A percentile compares a stretch with the other conserved stretches of the same genome.
Evolutionary conservation across 2,797 vertebrate species (phyloP).

Genomic region (Arrhamphus sclerolepis): DNA sequence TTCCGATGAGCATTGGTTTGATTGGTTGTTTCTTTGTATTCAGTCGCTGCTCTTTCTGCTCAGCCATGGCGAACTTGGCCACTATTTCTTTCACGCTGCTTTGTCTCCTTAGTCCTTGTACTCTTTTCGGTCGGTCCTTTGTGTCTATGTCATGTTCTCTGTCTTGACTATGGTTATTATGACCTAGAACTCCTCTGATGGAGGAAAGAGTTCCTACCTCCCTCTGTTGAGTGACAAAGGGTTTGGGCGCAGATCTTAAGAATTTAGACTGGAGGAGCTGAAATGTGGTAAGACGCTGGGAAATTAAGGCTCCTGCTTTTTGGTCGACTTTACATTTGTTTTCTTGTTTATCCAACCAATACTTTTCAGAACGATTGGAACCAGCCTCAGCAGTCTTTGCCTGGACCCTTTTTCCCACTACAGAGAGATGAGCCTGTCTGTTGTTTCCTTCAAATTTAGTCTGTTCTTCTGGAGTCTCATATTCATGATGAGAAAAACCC

Average conservation of each 20-base stretch:
- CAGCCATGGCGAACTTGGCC: constrained; percentile 83
- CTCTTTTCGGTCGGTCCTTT: constrained; percentile 51
- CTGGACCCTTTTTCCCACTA: background rate
- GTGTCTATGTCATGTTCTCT: constrained; percentile 27
- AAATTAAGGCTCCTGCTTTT: constrained; percentile 24
- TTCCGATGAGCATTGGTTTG: constrained; percentile 66
- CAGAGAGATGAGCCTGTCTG: constrained; percentile 1
- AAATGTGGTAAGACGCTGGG: constrained; percentile 82
- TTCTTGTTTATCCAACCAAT: constrained; percentile 35
- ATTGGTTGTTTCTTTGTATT: constrained; percentile 39
- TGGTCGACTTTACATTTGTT: constrained; percentile 14
- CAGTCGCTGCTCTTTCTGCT: constrained; percentile 79
- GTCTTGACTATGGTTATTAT: constrained; percentile 20
- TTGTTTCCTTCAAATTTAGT: constrained; percentile 17
- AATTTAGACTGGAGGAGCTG: constrained; percentile 91
- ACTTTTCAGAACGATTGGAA: constrained; percentile 26
- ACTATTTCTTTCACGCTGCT: constrained; percentile 85
- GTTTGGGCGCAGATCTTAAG: constrained; percentile 81
- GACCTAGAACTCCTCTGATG: constrained; percentile 21
- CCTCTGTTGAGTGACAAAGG: constrained; percentile 79
- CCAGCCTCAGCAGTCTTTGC: constrained; percentile 3
- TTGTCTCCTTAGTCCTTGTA: constrained; percentile 51
- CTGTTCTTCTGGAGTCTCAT: constrained; percentile 7
- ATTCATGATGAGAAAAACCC: constrained; percentile 8
- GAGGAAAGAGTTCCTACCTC: constrained; percentile 85